Evolutionary conservation across 2,797 vertebrate genomes (phyloP), one percentile per base, ranked within the genome.

Genomic region (Hyperoplus lanceolatus): DNA sequence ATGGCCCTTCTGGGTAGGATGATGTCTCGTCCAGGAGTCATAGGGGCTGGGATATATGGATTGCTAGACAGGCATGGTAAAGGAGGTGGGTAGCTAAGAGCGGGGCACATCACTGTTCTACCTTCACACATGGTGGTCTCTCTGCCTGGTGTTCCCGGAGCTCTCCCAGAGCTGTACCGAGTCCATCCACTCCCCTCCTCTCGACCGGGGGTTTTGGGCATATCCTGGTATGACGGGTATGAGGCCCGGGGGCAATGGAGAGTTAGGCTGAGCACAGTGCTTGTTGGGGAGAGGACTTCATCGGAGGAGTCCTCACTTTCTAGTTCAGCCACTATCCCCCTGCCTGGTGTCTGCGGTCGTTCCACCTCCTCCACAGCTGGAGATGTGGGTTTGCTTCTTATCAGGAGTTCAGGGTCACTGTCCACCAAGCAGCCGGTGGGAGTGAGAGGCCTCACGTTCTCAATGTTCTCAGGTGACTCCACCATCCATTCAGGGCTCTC

Each of bases 201-300:
- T 80, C 94, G 92, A 46, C 94, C 97, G 0, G 98, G 97, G 2
- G 98, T 98, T 83, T 94, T 94, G 0, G 97, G 97, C 50, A 95
- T 94, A 79, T 97, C 96, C 73, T 97, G 96, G 61, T 96, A 96
- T 0, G 89, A 50, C 0, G 91, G 51, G 7, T 92, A 93, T 51
- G 94, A 95, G 62, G 89, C 87, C 36, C 87, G 86, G 9, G 89
- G 90, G 79, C 0, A 90, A 79, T 10, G 62, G 62, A 51, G 83
- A 71, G 36, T 53, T 4, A 62, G 79, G 69, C 73, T 2, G 3
- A 83, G 46, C 41, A 88, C 78, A 39, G 77, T n/a, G 41, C 73
- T 72, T 21, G 56, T 16, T 54, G 82, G 83, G 38, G 82, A 86
- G 18, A 92, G 42, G 59, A 93, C 85, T 76, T 94, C 92, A 49